phyloP scores from a whole-genome alignment of 2,888 invertebrate species.

The Elysia crispata region DNA sequence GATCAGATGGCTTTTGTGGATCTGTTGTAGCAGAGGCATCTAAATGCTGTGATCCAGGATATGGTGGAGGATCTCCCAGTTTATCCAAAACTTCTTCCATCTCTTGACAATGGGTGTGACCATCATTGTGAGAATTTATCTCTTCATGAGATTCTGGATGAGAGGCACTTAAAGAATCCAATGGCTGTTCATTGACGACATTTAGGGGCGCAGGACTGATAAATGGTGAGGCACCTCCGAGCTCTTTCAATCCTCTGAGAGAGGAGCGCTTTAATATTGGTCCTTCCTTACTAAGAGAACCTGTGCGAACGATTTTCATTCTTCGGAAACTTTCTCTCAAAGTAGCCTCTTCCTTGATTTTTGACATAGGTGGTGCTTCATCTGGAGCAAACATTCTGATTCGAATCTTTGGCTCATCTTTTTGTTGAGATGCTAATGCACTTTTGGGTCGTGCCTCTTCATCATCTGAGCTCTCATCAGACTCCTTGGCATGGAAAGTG shows the following conservation, averaged over 20 bases:
- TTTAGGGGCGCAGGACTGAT: background rate
- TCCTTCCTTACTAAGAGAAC: constrained; percentile 36
- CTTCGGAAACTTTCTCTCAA: constrained; percentile 69
- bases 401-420: constrained; percentile 64
- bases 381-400: constrained; percentile 68
- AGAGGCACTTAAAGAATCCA: background rate
- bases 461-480: constrained; percentile 67
- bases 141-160: background rate
- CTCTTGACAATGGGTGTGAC: constrained; percentile 10
- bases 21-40: too few species aligned
- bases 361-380: constrained; percentile 70
- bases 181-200: constrained; percentile 16
- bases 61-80: constrained; percentile 48
- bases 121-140: too few species aligned
- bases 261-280: constrained; percentile 26
- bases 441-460: constrained; percentile 56
- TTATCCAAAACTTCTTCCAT: constrained; percentile 50
- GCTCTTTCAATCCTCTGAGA: constrained; percentile 36
- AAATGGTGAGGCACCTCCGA: background rate
- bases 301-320: constrained; percentile 64
- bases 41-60: constrained; percentile 12
- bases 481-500: constrained; percentile 69
- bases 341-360: constrained; percentile 69
- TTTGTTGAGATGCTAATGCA: constrained; percentile 46
- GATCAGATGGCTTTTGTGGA: too few species aligned